phyloP scores from a whole-genome alignment of 1,140 invertebrate genomes.

The Bombus polaris region DNA sequence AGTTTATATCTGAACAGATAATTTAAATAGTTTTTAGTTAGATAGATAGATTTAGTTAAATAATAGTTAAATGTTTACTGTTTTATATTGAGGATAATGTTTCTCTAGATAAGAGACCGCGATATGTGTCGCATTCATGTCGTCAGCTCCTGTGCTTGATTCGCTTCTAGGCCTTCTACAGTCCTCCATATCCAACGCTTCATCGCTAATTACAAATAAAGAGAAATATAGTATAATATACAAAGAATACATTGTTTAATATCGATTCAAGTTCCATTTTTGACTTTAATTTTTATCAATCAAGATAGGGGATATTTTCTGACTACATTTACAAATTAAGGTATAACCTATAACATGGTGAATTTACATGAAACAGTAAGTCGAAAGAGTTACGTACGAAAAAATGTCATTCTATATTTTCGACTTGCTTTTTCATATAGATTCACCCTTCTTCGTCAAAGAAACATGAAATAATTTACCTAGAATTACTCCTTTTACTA shows the following conservation, averaged over 20 bases:
- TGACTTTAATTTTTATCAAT: background rate
- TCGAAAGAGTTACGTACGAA: too few species aligned
- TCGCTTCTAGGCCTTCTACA: conserved; percentile 88
- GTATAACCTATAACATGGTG: too few species aligned
- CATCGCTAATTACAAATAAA: conserved; percentile 81
- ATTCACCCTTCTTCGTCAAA: background rate
- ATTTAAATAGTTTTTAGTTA: too few species aligned
- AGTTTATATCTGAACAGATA: too few species aligned
- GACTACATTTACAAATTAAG: too few species aligned
- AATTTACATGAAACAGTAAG: too few species aligned
- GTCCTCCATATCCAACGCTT: conserved; percentile 87
- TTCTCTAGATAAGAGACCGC: conserved; percentile 82
- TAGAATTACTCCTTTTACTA: conserved; percentile 95
- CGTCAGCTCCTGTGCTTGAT: conserved; percentile 87
- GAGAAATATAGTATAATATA: background rate
- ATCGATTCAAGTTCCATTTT: background rate
- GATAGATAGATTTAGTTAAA: too few species aligned
- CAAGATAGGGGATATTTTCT: too few species aligned
- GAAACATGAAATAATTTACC: conserved; percentile 81
- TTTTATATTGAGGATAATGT: conserved; percentile 80
- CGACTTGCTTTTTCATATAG: too few species aligned
- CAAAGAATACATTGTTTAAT: background rate
- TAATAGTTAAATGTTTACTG: conserved; percentile 64
- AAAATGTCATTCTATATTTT: too few species aligned
- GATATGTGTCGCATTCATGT: conserved; percentile 88